Evolutionary conservation across 2,113 vertebrate genomes (phyloP).

Genomic region (Osmerus mordax): DNA sequence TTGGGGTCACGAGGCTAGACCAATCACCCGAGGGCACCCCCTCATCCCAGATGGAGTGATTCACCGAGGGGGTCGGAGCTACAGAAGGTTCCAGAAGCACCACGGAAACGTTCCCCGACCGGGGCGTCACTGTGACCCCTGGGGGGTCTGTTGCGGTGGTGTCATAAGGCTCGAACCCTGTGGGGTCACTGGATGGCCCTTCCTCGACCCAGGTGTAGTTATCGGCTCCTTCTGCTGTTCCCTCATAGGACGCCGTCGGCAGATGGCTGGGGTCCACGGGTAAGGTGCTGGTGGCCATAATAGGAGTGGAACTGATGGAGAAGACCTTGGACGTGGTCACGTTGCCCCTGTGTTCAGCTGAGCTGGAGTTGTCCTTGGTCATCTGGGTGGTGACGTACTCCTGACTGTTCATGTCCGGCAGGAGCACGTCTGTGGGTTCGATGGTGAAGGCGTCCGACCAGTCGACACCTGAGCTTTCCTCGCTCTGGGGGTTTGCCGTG

Average conservation of each 20-base stretch:
- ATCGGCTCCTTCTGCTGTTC: slow-evolving; percentile 21
- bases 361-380: slow-evolving; percentile 59
- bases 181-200: slow-evolving; percentile 56
- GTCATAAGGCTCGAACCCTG: slow-evolving; percentile 56
- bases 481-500: not conserved
- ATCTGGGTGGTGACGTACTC: slow-evolving; percentile 75
- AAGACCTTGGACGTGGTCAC: slow-evolving; percentile 28
- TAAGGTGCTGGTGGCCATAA: slow-evolving; percentile 40
- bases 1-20: slow-evolving; percentile 49
- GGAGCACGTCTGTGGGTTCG: slow-evolving; percentile 72
- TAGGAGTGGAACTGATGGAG: slow-evolving; percentile 38
- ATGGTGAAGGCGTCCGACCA: slow-evolving; percentile 66
- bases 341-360: slow-evolving; percentile 59
- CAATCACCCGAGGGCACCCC: slow-evolving; percentile 34
- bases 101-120: slow-evolving; percentile 41
- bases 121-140: slow-evolving; percentile 29
- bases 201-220: slow-evolving; percentile 53
- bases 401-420: slow-evolving; percentile 79
- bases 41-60: slow-evolving; percentile 34
- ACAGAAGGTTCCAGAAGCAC: slow-evolving; percentile 56
- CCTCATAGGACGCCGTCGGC: slow-evolving; percentile 31
- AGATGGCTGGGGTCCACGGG: slow-evolving; percentile 28
- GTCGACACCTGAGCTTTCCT: slow-evolving; percentile 51
- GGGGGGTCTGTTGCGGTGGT: slow-evolving; percentile 34
- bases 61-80: slow-evolving; percentile 42